Evolutionary conservation across 2,888 invertebrate genomes (phyloP), one percentile per base, ranked within the genome.

Genomic region (Epinotia brunnichana): DNA sequence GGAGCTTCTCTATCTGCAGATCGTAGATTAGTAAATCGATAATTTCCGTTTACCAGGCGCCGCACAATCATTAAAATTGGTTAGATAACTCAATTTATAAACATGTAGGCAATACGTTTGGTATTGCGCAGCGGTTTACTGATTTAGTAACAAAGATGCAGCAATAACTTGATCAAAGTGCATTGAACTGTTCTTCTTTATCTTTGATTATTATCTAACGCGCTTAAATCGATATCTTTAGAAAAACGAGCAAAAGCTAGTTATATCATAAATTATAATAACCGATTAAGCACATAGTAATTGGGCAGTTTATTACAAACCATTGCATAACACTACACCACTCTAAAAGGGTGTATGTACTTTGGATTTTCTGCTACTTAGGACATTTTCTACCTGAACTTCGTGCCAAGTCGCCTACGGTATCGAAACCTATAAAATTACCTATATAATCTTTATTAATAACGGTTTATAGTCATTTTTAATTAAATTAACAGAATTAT

Each of bases 211-310:
- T 72, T 67, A 70, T 62, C 51, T 72, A 72, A 71, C 64, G 24
- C 60, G 66, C 51, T 62, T 71, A 60, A 71, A 72, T 67, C 35
- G 67, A 67, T 72, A 60, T 62, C 56, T 61, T 56, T 68, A 44
- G 72, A 72, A 72, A 68, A 72, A 62, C 72, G 67, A 17, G 67
- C 72, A 48, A 61, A 62, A 56, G 67, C 54, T 61, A 68, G 72
- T 72, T 72, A 72, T 72, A 67, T 67, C 72, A 73, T 73, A 69
- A 73, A 73, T 73, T 73, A 69, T 57, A 69, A 73, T 73, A 69
- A 73, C 48, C 73, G 73, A 73, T 73, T 73, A 73, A 68, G 68
- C 51, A 63, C 62, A 69, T 61, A 64, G 63, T 71, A 73, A 73
- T 69, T 73, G 69, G 73, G 62, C 73, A 73, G 68, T 69, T 69